Evolutionary conservation across 2,797 vertebrate species (phyloP), one percentile per base, ranked within the genome.

Genomic region (Prionace glauca): DNA sequence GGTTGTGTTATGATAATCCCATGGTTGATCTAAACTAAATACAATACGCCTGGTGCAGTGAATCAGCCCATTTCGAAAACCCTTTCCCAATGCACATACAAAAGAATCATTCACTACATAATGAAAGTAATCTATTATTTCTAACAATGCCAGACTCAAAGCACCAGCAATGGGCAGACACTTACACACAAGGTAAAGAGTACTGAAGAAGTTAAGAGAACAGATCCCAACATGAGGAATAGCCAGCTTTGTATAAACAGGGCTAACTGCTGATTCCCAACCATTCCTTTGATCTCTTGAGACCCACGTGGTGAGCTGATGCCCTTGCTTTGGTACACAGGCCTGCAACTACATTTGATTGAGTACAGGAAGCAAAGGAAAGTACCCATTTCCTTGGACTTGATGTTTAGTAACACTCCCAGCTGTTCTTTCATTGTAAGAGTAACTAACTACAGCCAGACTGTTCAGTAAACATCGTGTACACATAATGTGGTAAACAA

Each of bases 381-480:
- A 92, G 62, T 69, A 41, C 90, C 90, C 90, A 92, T 92, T 92
- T 92, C 90, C 90, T n/a, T 92, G 90, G 90, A 69, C n/a, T 41
- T 92, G 22, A 69, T 62, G 67, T 92, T 41, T 11, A 69, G 41
- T 67, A 92, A 92, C 62, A 92, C 90, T 92, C 90, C 62, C 62
- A 92, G 90, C 62, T 92, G 62, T 2, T 26, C n/a, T 92, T 69
- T 50, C n/a, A 92, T 92, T 92, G 90, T 92, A 36, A 92, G 32
- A 22, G 62, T 67, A 69, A 69, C 65, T 69, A 92, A 36, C 90
- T 92, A 20, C 62, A 24, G 56, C 90, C n/a, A 24, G 90, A 36
- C n/a, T 91, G n/a, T 92, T 92, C 90, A 92, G 90, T 92, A 92
- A 92, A 92, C 90, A 92, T 67, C 65, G 41, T 92, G 62, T 67